phyloP scores from a whole-genome alignment of 30 jellyfish, hydroid and myxozoan species.

The Cassiopea andromeda region DNA sequence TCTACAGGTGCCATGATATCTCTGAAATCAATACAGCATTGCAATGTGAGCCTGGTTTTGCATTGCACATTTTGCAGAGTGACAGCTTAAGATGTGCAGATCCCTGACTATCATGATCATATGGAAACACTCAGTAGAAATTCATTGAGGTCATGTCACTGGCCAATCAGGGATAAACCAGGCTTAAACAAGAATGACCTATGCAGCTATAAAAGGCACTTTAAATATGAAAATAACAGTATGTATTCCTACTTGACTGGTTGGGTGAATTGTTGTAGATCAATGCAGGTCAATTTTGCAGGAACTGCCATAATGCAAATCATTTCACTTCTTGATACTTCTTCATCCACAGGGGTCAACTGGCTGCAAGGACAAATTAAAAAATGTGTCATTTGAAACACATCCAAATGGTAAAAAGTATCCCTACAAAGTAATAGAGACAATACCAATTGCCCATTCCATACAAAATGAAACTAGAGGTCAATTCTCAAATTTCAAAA shows the following conservation, averaged over 20 bases:
- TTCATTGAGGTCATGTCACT: too few relatives aligned
- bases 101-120: too few relatives aligned
- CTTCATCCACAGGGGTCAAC: conserved; percentile 78
- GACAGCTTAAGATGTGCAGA: too few relatives aligned
- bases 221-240: background rate
- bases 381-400: background rate
- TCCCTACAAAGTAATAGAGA: background rate
- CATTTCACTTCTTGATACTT: conserved; percentile 82
- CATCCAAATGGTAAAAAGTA: background rate
- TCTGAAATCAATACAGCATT: too few relatives aligned
- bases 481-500: too few relatives aligned
- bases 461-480: too few relatives aligned
- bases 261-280: conserved; percentile 81
- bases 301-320: conserved; percentile 91
- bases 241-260: conserved; percentile 78
- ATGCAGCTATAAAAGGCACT: background rate
- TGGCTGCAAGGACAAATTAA: conserved; percentile 34
- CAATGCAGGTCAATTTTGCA: conserved; percentile 85
- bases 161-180: too few relatives aligned
- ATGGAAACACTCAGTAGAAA: too few relatives aligned
- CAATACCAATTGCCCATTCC: background rate
- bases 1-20: too few relatives aligned
- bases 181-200: too few relatives aligned
- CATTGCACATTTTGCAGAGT: too few relatives aligned
- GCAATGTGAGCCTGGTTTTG: too few relatives aligned